Evolutionary conservation across 2,113 vertebrate genomes (phyloP).

Genomic region (Colaptes auratus): DNA sequence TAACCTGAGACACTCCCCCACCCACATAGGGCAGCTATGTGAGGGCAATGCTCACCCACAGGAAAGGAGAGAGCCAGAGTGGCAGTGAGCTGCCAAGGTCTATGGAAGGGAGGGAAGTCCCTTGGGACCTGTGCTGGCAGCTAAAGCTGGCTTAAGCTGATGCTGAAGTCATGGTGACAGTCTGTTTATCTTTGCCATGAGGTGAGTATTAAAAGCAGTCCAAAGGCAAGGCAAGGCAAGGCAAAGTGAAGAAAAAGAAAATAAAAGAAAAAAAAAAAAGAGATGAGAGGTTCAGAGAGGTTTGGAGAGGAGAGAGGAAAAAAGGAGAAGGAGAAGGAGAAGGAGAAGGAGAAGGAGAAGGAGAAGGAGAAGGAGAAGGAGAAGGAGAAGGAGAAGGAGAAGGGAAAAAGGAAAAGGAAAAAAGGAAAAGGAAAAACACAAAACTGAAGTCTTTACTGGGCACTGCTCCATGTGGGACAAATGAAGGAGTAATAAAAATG

Average conservation of each 20-base stretch:
- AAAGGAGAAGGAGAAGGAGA: too few species aligned
- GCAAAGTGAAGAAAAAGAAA: not conserved
- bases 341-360: too few species aligned
- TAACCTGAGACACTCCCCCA: not conserved
- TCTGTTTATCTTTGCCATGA: not conserved
- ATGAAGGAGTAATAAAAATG: accelerated
- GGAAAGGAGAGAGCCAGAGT: not conserved
- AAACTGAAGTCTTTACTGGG: not conserved
- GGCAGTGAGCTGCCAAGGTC: not conserved
- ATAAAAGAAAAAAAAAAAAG: not conserved
- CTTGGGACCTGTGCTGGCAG: accelerated
- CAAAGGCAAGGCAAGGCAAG: not conserved
- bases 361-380: too few species aligned
- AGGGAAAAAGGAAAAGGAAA: not conserved
- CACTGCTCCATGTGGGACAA: not conserved
- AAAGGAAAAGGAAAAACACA: not conserved
- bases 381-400: too few species aligned
- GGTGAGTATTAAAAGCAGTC: not conserved
- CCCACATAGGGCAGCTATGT: accelerated
- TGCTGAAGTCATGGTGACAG: not conserved
- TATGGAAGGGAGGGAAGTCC: not conserved
- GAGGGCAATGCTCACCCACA: not conserved
- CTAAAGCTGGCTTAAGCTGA: not conserved
- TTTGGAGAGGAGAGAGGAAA: too few species aligned
- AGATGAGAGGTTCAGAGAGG: too few species aligned